These are phyloP conservation scores for Whitmania pigra DNA, from an alignment of 1,140 invertebrate genomes.

Conservation along the genomic window DNA sequence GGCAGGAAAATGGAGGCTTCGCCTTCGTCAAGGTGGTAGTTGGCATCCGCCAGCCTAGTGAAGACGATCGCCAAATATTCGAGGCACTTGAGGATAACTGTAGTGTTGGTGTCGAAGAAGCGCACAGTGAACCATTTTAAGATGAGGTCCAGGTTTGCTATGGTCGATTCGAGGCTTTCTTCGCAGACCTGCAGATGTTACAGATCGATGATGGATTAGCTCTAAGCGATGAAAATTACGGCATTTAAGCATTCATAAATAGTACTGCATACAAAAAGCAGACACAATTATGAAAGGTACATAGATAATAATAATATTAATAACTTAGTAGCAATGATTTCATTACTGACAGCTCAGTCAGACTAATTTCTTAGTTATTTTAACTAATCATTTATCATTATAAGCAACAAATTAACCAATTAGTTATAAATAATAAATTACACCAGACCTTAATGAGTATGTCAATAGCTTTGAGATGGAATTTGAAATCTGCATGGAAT, in stretches of 20 bases:
- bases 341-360: too few species aligned
- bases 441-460: slow-evolving; percentile 46
- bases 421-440: too few species aligned
- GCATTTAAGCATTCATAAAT: too few species aligned
- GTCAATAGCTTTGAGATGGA: slow-evolving; percentile 89
- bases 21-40: slow-evolving; percentile 73
- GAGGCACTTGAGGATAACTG: slow-evolving; percentile 80
- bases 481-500: slow-evolving; percentile 90
- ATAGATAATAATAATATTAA: too few species aligned
- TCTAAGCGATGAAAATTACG: too few species aligned
- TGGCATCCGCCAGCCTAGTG: slow-evolving; percentile 58
- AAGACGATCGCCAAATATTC: slow-evolving; percentile 80
- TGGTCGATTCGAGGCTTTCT: slow-evolving; percentile 60
- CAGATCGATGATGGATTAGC: too few species aligned
- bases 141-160: slow-evolving; percentile 83
- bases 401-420: too few species aligned
- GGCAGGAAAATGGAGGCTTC: slow-evolving; percentile 88
- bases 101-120: slow-evolving; percentile 97
- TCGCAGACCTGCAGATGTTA: slow-evolving; percentile 51
- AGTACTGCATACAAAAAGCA: too few species aligned
- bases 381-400: too few species aligned
- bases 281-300: too few species aligned
- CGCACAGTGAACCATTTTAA: slow-evolving; percentile 88
- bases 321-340: too few species aligned
- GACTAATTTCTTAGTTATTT: too few species aligned